A percentile compares a stretch with the other conserved stretches of the same genome.
phyloP scores from a whole-genome alignment of 2,797 vertebrate species.

The Gymnodraco acuticeps region DNA sequence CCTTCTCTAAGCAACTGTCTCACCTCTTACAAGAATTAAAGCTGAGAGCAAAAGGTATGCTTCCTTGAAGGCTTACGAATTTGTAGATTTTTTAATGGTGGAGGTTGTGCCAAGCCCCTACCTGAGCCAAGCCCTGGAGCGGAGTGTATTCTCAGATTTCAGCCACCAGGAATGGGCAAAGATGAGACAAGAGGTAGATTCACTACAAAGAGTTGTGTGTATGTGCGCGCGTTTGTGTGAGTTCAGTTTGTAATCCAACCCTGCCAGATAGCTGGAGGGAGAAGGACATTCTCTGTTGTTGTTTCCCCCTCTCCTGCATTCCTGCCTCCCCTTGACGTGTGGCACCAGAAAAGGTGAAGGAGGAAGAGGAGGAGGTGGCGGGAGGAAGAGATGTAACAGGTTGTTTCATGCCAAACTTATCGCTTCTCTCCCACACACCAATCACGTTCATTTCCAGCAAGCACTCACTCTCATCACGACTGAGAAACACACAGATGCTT shows the following conservation, averaged over 20 bases:
- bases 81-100: constrained; percentile 44
- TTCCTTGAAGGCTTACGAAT: constrained; percentile 59
- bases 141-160: constrained; percentile 68
- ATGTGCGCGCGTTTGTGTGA: constrained; percentile 40
- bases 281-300: constrained; percentile 78
- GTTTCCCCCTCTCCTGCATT: constrained; percentile 76
- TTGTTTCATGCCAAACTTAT: constrained; percentile 72
- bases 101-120: constrained; percentile 56
- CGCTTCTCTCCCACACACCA: constrained; percentile 55
- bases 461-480: constrained; percentile 62
- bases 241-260: constrained; percentile 71
- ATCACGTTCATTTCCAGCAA: constrained; percentile 67
- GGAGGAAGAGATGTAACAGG: constrained; percentile 60
- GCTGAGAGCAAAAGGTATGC: constrained; percentile 33
- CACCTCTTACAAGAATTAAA: constrained; percentile 24
- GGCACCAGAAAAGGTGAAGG: constrained; percentile 64
- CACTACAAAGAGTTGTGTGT: constrained; percentile 62
- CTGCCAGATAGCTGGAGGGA: constrained; percentile 76
- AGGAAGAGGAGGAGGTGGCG: constrained; percentile 23
- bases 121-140: constrained; percentile 63
- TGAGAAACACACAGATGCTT: constrained; percentile 24
- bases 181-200: constrained; percentile 76
- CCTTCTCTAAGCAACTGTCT: constrained; percentile 12
- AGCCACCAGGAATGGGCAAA: constrained; percentile 71
- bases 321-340: constrained; percentile 75